Evolutionary conservation across 2,797 vertebrate genomes (phyloP).

Genomic region (Tenualosa ilisha): DNA sequence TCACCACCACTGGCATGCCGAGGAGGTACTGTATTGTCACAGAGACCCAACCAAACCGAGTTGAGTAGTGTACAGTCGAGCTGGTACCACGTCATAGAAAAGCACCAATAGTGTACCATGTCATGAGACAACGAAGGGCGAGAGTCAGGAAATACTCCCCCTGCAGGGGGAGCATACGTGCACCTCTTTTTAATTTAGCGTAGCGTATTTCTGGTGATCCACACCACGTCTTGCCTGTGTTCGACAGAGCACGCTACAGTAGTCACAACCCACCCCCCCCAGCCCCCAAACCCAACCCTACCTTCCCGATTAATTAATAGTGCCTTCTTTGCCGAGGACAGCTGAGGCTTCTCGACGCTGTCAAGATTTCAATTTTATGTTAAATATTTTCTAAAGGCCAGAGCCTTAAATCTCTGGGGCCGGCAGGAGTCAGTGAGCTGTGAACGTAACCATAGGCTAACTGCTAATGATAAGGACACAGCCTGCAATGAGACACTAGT

Average conservation of each 20-base stretch:
- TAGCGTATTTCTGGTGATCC: conserved; percentile 72
- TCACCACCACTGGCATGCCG: too few relatives aligned
- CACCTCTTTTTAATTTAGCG: conserved; percentile 75
- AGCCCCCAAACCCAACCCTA: neutral
- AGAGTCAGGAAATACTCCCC: neutral
- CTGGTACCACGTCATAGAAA: neutral
- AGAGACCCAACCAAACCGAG: too few relatives aligned
- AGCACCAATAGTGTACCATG: neutral
- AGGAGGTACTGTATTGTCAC: too few relatives aligned
- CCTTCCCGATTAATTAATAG: conserved; percentile 83
- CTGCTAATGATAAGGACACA: conserved; percentile 88
- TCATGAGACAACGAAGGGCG: neutral
- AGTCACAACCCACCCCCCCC: conserved; percentile 41
- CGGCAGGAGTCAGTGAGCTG: conserved; percentile 83
- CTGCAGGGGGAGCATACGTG: conserved; percentile 52
- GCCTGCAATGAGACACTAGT: conserved; percentile 80
- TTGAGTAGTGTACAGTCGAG: too few relatives aligned
- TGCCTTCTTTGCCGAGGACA: conserved; percentile 68
- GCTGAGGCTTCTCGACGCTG: conserved; percentile 76
- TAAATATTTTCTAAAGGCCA: conserved; percentile 93
- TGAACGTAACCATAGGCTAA: conserved; percentile 90
- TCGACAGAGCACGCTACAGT: conserved; percentile 75
- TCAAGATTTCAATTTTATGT: conserved; percentile 91
- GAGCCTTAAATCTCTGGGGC: conserved; percentile 88
- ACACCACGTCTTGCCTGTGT: conserved; percentile 73